Base-by-base conservation (phyloP, 23 tunicate genomes). In the Botrylloides violaceus region DNA sequence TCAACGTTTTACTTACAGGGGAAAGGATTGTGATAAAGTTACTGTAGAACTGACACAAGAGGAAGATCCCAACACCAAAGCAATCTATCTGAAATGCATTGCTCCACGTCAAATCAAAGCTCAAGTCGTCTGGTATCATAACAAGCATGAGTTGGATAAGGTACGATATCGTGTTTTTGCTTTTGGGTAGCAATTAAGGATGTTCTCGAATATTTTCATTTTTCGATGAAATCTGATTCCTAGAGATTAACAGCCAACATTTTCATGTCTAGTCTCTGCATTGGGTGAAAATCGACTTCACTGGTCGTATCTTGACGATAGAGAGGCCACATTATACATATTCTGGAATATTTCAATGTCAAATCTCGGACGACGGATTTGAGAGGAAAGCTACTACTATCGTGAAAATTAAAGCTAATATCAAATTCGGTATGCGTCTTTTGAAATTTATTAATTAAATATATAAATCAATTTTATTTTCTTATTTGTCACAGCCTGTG, bases 401-500 rank as follows among this genome's bases (percentile, higher is more conserved):
- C 3, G 36, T 63, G 18, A 63, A 63, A 31, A 63, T 63, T 25
- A 31, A 31, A 3, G 35, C 4, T 3, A 28, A 3, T 29, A 31
- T 33, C 3, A 63, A 28, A 15, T 26, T 34, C 26, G 33, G 70
- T 63, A 63, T 9, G 9, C 53, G 53, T 9, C 53, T 7, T 43
- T 15, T 7, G 23, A 59, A 59, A 59, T 59, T 23, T n/a, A 21
- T 59, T 21, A 22, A 59, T 21, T n/a, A 7, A 59, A 7, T 9
- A 18, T 21, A 6, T 59, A 7, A 6, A 6, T 59, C 9, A 59
- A 6, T 65, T 26, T 38, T 20, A 37, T 9, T 7, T 38, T 70
- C 6, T 27, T 27, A 5, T 49, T 49, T 59, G 2, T 38, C 36
- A 2, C 61, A 76, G 81, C 64, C 19, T 77, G 81, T 77, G 81